Evolutionary conservation across 2,797 vertebrate genomes (phyloP), one percentile per base, ranked within the genome.

Genomic region (Scyliorhinus canicula): DNA sequence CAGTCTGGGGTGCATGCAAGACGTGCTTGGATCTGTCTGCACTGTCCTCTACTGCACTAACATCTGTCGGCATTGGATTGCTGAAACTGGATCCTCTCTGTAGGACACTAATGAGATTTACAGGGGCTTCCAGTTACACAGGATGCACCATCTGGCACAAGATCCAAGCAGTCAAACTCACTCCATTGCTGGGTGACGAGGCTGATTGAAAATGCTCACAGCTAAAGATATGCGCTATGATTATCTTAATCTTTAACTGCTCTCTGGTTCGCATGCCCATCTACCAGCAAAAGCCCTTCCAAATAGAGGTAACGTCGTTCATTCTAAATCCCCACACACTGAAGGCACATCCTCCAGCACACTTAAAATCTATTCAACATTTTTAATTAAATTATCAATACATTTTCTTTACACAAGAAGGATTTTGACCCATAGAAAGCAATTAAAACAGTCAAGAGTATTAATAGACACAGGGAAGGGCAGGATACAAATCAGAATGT

Each of bases 71-170:
- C 55, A 90, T 19, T 63, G 57, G 21, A 40, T 63, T 63, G 57
- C n/a, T 8, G n/a, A 63, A 91, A 91, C 88, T 44, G 57, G 57
- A 91, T 91, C 88, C 88, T 91, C 88, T 44, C 85, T 57, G n/a
- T 91, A 24, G 88, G 21, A 65, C 24, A 40, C 57, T 91, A 63
- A 91, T 91, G 57, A 63, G 88, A 91, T 63, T 91, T 91, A 19
- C 57, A 63, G 57, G 19, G 57, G 88, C 57, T 91, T 91, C 88
- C 88, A 24, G 57, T 91, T 91, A 91, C 88, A 91, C 40, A 12
- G 11, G n/a, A 60, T 24, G 35, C 88, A 65, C 88, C 55, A 91
- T 91, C 88, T 91, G 88, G 57, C 57, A 91, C 35, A 35, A 91
- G 19, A 63, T 21, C 88, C 57, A 65, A 63, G 57, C n/a, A 91